Evolutionary conservation across 1,140 invertebrate genomes (phyloP).

Genomic region (Apocrypta bakeri): DNA sequence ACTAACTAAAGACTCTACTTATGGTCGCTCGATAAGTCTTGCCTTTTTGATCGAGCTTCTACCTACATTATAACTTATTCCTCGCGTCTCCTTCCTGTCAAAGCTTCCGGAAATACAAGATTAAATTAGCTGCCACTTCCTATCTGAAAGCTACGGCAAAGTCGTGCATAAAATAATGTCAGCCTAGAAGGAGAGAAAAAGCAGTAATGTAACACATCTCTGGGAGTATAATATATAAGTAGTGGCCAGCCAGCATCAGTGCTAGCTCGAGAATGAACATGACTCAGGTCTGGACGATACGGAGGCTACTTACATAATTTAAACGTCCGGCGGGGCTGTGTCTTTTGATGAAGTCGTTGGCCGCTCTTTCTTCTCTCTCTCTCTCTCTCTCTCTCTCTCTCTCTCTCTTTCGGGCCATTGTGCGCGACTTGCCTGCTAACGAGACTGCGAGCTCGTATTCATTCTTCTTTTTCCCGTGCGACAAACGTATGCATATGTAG

Average conservation of each 20-base stretch:
- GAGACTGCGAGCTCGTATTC: background rate
- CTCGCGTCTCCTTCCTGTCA: background rate
- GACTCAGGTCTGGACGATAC: background rate
- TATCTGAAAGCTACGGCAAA: background rate
- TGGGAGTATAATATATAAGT: too few species aligned
- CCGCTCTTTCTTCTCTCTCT: conserved; percentile 16
- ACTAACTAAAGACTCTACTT: too few species aligned
- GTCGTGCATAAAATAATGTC: background rate
- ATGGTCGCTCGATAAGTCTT: too few species aligned
- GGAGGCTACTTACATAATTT: conserved; percentile 65
- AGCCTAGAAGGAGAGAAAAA: background rate
- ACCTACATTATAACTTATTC: background rate
- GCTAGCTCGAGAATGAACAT: too few species aligned
- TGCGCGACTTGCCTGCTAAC: conserved; percentile 30
- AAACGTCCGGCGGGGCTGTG: conserved; percentile 60
- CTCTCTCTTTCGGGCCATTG: conserved; percentile 5
- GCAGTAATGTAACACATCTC: background rate
- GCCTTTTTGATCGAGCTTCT: too few species aligned
- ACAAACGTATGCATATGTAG: background rate
- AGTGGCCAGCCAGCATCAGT: too few species aligned
- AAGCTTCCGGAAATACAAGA: background rate
- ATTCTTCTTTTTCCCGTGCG: background rate
- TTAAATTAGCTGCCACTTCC: background rate
- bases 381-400: background rate
- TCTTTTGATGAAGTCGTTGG: conserved; percentile 59